Base-by-base conservation (phyloP, 1,140 invertebrate species). In the Mylabris phalerata region DNA sequence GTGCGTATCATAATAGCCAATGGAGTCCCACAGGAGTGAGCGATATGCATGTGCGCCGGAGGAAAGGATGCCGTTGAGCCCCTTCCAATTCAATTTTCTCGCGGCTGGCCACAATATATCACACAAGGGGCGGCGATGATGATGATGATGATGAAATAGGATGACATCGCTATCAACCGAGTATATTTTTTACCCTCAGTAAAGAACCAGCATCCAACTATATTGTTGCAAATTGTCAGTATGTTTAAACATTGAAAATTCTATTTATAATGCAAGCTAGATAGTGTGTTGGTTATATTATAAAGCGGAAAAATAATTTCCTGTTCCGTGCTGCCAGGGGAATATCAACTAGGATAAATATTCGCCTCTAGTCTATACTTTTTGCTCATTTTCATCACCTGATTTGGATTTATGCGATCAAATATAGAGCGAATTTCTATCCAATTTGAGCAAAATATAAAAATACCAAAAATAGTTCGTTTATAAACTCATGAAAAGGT, bases 291-390 rank as follows among this genome's bases (percentile, higher is more conserved):
- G 66, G 60, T 32, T 60, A 68, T 68, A 68, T 68, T 68, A 66
- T 68, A 68, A 67, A 70, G 62, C 67, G 67, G 68, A 70, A 70
- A 70, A 70, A 70, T 70, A 68, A 70, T 68, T 70, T 70, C 68
- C 68, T 70, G 66, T 60, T 65, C 65, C 58, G 63, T 49, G 61
- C 57, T 65, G 65, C 59, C 51, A 61, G 59, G 62, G 68, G 68
- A 70, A 70, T 70, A 70, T 59, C 60, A 70, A 70, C 56, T 62
- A 67, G 66, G 55, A 64, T 67, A 62, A 61, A 65, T 63, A 64
- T 62, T 62, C 57, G 55, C 42, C 48, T 61, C 42, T 11, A 39
- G 62, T 58, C 61, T 55, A 11, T 27, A 39, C 52, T 13, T 48
- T 55, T 55, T 25, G 38, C 52, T 9, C 45, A 55, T 55, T 55